Evolutionary conservation across 2,888 invertebrate genomes (phyloP).

Genomic region (Ceraclea dissimilis): DNA sequence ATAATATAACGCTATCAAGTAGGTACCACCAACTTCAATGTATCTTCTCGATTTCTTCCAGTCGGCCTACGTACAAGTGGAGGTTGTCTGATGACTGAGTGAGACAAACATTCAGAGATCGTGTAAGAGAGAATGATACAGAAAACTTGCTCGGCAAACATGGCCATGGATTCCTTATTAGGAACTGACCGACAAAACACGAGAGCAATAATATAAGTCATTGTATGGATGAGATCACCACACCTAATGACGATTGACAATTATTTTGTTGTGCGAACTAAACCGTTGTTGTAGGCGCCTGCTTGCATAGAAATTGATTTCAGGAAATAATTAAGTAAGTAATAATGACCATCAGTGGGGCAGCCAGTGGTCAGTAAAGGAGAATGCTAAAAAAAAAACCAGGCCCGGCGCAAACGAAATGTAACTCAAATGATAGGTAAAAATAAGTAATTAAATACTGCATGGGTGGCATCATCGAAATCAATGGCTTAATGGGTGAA

Average conservation of each 20-base stretch:
- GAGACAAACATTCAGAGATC: neutral
- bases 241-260: conserved; percentile 1
- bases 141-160: neutral
- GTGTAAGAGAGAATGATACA: neutral
- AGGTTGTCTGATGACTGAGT: neutral
- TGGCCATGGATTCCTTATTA: neutral
- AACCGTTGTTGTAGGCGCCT: too few relatives aligned
- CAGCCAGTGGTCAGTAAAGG: too few relatives aligned
- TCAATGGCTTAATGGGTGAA: too few relatives aligned
- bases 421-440: too few relatives aligned
- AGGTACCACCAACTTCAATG: neutral
- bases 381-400: too few relatives aligned
- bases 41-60: neutral
- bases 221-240: neutral
- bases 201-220: neutral
- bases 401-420: too few relatives aligned
- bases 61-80: neutral
- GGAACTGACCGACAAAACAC: neutral
- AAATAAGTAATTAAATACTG: too few relatives aligned
- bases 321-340: too few relatives aligned
- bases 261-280: neutral
- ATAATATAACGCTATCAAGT: neutral
- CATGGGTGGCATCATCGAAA: too few relatives aligned
- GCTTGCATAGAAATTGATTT: too few relatives aligned
- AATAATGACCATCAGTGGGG: too few relatives aligned